Evolutionary conservation across 2,797 vertebrate genomes (phyloP).

Genomic region (Dendrocincla tyrannina): DNA sequence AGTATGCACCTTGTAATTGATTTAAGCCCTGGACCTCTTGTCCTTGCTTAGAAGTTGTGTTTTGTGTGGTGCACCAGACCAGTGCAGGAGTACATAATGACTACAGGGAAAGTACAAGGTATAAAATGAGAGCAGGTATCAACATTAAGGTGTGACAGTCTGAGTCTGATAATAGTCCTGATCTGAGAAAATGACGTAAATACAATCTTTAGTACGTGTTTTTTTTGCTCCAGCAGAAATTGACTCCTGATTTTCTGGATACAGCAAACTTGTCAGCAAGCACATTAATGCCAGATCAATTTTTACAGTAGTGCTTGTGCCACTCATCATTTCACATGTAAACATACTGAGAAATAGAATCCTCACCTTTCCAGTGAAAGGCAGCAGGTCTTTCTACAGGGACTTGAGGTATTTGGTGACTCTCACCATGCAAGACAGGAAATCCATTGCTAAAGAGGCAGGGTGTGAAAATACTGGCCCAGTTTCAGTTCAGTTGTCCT

Average conservation of each 20-base stretch:
- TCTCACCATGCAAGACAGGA: neutral
- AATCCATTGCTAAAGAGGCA: neutral
- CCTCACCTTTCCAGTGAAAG: neutral
- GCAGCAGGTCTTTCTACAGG: neutral
- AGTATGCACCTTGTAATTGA: neutral
- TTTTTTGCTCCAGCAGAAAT: neutral
- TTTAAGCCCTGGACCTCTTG: neutral
- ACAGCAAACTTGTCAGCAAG: neutral
- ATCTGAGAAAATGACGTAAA: neutral
- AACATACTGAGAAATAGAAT: neutral
- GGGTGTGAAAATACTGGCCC: neutral
- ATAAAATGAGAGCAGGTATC: neutral
- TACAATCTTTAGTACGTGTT: neutral
- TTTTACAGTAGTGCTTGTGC: neutral
- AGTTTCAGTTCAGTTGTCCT: neutral
- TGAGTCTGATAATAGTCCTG: neutral
- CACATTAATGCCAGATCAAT: neutral
- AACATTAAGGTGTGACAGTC: neutral
- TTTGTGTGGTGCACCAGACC: neutral
- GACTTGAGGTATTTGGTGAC: neutral
- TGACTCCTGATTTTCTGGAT: neutral
- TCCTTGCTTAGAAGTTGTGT: neutral
- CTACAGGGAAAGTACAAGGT: neutral
- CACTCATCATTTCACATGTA: neutral
- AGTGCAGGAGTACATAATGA: fast-evolving